phyloP scores from a whole-genome alignment of 2,113 vertebrate genomes.

The Bombycilla garrulus region DNA sequence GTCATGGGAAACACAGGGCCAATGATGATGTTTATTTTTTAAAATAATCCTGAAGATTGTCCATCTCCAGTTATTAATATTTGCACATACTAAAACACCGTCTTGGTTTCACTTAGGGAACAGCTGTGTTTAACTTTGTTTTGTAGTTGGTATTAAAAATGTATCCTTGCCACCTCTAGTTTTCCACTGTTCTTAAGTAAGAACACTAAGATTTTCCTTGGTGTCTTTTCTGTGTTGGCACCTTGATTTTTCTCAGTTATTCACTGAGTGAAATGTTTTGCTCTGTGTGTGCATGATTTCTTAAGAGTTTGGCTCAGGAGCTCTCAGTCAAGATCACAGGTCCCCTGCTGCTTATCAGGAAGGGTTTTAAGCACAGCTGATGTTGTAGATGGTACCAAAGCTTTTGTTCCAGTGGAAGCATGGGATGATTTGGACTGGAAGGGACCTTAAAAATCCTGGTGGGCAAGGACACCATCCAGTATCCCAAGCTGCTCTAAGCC shows the following conservation, averaged over 20 bases:
- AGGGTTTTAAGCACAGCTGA: background rate
- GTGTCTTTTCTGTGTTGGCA: background rate
- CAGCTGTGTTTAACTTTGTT: background rate
- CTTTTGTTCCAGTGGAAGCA: background rate
- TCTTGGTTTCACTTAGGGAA: background rate
- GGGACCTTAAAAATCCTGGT: background rate
- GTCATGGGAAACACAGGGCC: background rate
- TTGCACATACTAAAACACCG: background rate
- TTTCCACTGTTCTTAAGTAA: background rate
- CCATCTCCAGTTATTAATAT: background rate
- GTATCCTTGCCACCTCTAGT: background rate
- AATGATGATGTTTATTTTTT: background rate
- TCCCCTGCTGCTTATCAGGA: background rate
- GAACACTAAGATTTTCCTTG: background rate
- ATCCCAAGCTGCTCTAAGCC: background rate
- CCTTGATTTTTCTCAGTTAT: background rate
- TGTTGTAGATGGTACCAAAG: no score
- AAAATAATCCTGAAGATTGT: background rate
- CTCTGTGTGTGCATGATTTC: background rate
- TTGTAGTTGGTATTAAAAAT: background rate
- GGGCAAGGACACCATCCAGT: background rate
- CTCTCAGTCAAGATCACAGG: background rate
- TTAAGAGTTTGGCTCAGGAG: background rate
- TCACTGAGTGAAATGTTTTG: background rate
- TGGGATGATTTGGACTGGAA: background rate